Base-by-base conservation (phyloP, 2,888 invertebrate species). In the Penaeus monodon region DNA sequence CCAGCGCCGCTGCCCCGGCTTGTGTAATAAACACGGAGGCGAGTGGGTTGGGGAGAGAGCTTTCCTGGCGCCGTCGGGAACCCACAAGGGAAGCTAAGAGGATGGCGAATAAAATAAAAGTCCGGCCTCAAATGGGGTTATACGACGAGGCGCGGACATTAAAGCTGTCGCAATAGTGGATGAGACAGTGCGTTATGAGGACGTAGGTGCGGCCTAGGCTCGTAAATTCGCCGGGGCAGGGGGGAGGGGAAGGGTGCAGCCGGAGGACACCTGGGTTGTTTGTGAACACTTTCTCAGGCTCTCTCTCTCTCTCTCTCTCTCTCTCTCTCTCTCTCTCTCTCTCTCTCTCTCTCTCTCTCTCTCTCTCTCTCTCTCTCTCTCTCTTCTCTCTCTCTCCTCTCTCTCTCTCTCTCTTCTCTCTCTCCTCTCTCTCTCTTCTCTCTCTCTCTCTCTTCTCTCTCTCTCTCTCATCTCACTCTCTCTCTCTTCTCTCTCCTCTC, bases 331-430 rank as follows among this genome's bases (percentile, higher is more conserved):
- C 70, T 70, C 70, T 70, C 70, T 70, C 70, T 70, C 70, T 70
- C 70, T 70, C 70, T 70, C 70, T 70, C 70, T 70, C 70, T 70
- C 70, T 70, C 70, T 70, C 70, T 70, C 70, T 70, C 70, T 70
- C 70, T 70, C 70, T 70, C 70, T 70, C 70, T 70, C 70, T 70
- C 70, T 24, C 70, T 70, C 70, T 24, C 70, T 70, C 70, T 70
- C 70, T 24, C 70, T 70, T 70, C 27, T 24, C 70, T 70, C 14
- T 70, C 70, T 24, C 27, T 70, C n/a, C 68, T 12, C 68, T 68
- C 68, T 68, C 68, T 12, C 68, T 68, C 68, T 12, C 68, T 68
- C 68, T 68, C 68, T 24, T 17, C 20, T 17, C 14, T 17, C 14
- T n/a, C 24, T 17, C 20, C n/a, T 24, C 12, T 3, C 68, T 68